Evolutionary conservation across 2,888 invertebrate genomes (phyloP).

Genomic region (Pammene fasciana): DNA sequence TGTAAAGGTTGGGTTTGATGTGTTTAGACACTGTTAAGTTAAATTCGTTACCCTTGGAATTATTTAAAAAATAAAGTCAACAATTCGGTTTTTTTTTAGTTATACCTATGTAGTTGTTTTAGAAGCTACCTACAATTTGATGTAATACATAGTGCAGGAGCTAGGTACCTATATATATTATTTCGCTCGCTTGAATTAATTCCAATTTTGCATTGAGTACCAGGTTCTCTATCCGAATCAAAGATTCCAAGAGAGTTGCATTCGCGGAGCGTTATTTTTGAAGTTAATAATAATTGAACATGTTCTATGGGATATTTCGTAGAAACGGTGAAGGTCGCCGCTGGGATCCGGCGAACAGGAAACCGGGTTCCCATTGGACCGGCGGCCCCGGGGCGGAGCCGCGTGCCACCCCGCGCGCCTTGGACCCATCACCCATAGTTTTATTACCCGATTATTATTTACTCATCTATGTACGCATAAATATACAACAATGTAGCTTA

Average conservation of each 20-base stretch:
- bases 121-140: too few species aligned
- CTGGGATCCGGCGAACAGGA: slow-evolving; percentile 48
- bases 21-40: too few species aligned
- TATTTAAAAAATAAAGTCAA: too few species aligned
- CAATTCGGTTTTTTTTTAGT: too few species aligned
- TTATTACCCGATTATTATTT: not conserved
- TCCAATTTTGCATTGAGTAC: slow-evolving; percentile 9
- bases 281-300: slow-evolving; percentile 40
- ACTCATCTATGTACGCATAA: not conserved
- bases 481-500: not conserved
- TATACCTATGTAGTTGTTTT: too few species aligned
- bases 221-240: not conserved
- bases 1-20: too few species aligned
- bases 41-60: too few species aligned
- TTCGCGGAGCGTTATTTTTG: slow-evolving; percentile 51
- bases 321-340: slow-evolving; percentile 49
- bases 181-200: slow-evolving; percentile 25
- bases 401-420: slow-evolving; percentile 49
- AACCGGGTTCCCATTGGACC: slow-evolving; percentile 59
- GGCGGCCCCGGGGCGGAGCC: slow-evolving; percentile 56
- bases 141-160: too few species aligned
- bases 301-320: slow-evolving; percentile 46
- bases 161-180: not conserved
- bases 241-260: slow-evolving; percentile 3
- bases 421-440: slow-evolving; percentile 13